A percentile compares a stretch with the other conserved stretches of the same genome.
These are phyloP conservation scores for Bungarus multicinctus DNA, from an alignment of 2,113 vertebrate genomes.

Conservation along the genomic window DNA sequence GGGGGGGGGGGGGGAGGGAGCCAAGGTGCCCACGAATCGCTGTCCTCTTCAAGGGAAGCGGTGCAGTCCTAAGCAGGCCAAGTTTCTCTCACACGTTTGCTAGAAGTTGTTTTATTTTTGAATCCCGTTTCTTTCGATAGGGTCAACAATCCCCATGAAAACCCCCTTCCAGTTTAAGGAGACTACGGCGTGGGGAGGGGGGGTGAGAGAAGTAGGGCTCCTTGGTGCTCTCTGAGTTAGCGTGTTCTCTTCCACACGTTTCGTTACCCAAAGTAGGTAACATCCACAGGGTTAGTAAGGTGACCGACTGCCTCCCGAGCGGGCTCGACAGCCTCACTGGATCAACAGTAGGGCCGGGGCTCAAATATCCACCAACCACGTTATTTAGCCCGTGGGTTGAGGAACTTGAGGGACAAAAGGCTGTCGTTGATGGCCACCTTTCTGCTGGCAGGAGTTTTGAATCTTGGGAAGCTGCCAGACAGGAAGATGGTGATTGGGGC, in stretches of 20 bases:
- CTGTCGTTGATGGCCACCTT: not conserved
- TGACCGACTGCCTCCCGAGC: not conserved
- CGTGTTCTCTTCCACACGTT: not conserved
- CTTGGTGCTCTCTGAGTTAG: not conserved
- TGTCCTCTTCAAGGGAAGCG: not conserved
- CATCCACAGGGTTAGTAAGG: not conserved
- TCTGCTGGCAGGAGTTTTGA: not conserved
- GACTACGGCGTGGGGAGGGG: not conserved
- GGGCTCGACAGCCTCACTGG: not conserved
- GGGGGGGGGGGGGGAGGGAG: too few species aligned
- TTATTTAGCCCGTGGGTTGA: not conserved
- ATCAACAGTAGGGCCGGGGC: not conserved
- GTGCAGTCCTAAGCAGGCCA: not conserved
- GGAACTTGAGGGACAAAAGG: not conserved
- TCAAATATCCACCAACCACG: too few species aligned
- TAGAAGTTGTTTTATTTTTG: not conserved
- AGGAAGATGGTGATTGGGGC: not conserved
- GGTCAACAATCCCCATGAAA: not conserved
- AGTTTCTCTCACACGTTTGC: not conserved
- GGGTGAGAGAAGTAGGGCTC: too few species aligned
- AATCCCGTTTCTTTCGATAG: not conserved
- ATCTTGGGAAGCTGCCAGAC: not conserved
- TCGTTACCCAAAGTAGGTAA: not conserved
- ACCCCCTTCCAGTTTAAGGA: not conserved
- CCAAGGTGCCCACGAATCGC: too few species aligned